phyloP scores from a whole-genome alignment of 2,797 vertebrate genomes.

The Aselliscus stoliczkanus region DNA sequence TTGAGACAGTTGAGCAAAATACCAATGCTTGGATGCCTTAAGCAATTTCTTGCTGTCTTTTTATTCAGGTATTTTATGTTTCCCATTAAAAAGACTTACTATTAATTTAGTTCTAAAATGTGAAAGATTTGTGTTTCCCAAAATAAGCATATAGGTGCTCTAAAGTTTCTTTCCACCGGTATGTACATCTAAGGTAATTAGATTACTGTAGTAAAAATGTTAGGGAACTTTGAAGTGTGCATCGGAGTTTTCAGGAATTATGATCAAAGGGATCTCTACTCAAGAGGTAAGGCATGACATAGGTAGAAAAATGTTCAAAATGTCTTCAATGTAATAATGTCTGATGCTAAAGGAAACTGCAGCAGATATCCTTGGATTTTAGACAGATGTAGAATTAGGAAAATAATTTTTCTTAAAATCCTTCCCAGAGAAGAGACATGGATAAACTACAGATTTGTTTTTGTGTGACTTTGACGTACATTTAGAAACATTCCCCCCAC shows the following conservation, averaged over 20 bases:
- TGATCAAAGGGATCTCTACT: slow-evolving; percentile 59
- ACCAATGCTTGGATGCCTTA: background rate
- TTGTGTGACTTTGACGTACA: background rate
- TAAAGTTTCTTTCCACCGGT: background rate
- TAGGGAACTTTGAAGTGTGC: slow-evolving; percentile 45
- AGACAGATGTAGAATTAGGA: slow-evolving; percentile 10
- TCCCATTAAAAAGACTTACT: slow-evolving; percentile 25
- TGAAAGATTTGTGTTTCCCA: slow-evolving; percentile 23
- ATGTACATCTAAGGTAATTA: slow-evolving; percentile 13
- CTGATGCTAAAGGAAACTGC: background rate
- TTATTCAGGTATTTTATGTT: slow-evolving; percentile 19
- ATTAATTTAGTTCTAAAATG: slow-evolving; percentile 27
- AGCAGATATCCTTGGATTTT: slow-evolving; percentile 2
- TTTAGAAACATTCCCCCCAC: background rate
- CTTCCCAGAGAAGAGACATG: background rate
- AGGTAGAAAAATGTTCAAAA: background rate
- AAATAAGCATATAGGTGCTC: background rate
- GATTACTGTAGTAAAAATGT: background rate
- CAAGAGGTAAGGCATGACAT: slow-evolving; percentile 35
- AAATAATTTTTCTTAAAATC: background rate
- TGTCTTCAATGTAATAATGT: background rate
- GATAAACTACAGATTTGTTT: background rate
- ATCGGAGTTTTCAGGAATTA: slow-evolving; percentile 52
- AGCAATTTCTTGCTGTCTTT: slow-evolving; percentile 5
- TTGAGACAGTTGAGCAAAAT: background rate